Conservation (phyloP, 2,113 vertebrate species). For the Psilopsiagon aymara region DNA sequence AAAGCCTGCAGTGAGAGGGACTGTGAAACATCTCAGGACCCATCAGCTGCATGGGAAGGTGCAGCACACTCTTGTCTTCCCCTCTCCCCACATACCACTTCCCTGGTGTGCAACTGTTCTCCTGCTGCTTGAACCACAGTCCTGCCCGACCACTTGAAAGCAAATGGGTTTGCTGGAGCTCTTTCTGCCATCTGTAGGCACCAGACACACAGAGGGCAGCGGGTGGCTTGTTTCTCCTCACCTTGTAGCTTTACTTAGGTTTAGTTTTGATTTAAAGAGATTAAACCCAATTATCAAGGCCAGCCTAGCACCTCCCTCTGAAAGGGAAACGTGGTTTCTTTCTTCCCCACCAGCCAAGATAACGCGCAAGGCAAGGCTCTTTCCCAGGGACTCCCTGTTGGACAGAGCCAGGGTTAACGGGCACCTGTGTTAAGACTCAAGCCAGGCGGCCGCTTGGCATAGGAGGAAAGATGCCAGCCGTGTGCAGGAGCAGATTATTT, state of each 20-base stretch:
- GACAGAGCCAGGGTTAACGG: not conserved
- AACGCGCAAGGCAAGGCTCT: not conserved
- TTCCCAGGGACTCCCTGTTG: conserved; percentile 1
- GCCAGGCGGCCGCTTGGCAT: not conserved
- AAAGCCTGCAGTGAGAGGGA: not conserved
- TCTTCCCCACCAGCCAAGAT: not conserved
- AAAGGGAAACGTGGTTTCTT: not conserved
- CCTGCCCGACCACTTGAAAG: not conserved
- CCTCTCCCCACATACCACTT: not conserved
- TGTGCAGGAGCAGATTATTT: not conserved
- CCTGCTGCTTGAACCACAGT: not conserved
- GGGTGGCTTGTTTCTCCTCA: not conserved
- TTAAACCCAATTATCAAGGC: not conserved
- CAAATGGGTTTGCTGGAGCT: not conserved
- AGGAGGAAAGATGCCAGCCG: not conserved
- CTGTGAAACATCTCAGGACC: not conserved
- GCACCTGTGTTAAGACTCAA: not conserved
- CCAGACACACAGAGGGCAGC: not conserved
- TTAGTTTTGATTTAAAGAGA: not conserved
- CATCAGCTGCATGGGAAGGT: not conserved
- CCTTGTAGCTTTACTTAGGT: not conserved
- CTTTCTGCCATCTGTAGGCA: not conserved
- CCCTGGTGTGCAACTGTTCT: not conserved
- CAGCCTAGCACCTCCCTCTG: not conserved
- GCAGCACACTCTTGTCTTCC: not conserved